A percentile compares a stretch with the other conserved stretches of the same genome.
Conservation (phyloP, 2,888 invertebrate genomes). For the Nasonovia ribisnigri region DNA sequence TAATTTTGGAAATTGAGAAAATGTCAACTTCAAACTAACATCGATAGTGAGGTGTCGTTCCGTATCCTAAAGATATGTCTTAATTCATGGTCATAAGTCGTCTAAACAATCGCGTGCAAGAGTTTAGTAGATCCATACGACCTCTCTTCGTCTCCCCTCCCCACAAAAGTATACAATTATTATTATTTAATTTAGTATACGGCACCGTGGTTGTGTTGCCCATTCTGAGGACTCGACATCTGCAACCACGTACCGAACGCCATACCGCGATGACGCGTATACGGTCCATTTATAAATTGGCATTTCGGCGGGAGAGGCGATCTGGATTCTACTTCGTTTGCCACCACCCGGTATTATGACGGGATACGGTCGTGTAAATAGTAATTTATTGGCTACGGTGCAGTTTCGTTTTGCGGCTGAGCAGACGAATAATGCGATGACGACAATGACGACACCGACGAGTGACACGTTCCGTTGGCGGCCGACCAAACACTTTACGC, state of each 20-base stretch:
- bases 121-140: background rate
- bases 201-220: background rate
- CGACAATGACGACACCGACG: background rate
- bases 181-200: background rate
- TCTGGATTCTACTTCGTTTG: background rate
- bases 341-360: background rate
- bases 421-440: background rate
- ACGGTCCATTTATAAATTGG: constrained; percentile 51
- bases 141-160: background rate
- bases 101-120: background rate
- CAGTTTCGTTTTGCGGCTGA: background rate
- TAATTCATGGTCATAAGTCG: background rate
- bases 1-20: too few species aligned
- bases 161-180: background rate
- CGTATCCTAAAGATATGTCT: too few species aligned
- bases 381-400: background rate
- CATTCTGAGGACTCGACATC: background rate
- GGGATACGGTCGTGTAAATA: background rate
- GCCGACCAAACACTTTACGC: background rate
- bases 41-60: too few species aligned
- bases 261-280: background rate
- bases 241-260: background rate
- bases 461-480: constrained; percentile 34
- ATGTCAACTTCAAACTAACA: too few species aligned
- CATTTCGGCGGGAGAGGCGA: background rate